A percentile compares a stretch with the other conserved stretches of the same genome.
phyloP scores from a whole-genome alignment of 2,113 vertebrate genomes.

The Rattus rattus region DNA sequence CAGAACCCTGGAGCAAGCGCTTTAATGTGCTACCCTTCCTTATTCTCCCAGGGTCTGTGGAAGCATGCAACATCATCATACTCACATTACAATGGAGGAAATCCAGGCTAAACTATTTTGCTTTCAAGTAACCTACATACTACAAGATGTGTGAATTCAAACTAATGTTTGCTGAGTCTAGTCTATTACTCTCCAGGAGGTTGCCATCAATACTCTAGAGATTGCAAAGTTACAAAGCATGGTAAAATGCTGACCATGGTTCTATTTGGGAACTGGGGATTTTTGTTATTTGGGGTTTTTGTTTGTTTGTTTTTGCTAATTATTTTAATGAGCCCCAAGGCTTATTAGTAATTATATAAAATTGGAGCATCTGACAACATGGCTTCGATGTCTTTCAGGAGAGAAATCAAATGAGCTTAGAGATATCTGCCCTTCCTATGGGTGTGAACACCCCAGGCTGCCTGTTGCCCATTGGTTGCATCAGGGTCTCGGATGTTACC shows the following conservation, averaged over 20 bases:
- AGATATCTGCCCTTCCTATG: neutral
- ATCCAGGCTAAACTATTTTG: neutral
- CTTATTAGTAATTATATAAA: constrained; percentile 2
- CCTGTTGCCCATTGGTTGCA: neutral
- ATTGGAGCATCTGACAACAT: neutral
- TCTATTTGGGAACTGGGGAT: neutral
- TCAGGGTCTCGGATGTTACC: neutral
- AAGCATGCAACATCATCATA: neutral
- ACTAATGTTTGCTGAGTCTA: neutral
- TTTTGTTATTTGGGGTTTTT: neutral
- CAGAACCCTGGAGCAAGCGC: neutral
- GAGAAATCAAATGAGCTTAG: constrained; percentile 34
- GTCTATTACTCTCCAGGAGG: neutral
- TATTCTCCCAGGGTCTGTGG: neutral
- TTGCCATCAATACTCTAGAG: neutral
- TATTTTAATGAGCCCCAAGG: neutral
- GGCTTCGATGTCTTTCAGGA: neutral
- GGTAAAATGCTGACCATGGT: neutral
- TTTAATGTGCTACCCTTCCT: neutral
- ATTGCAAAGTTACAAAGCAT: neutral
- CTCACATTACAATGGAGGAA: neutral
- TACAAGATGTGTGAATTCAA: constrained; percentile 11
- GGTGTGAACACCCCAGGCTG: neutral
- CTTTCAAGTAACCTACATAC: neutral
- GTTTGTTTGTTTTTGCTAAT: neutral